Percentiles rank a stretch among this genome's conserved stretches.
These are phyloP conservation scores for Sesia bembeciformis DNA, from an alignment of 2,888 invertebrate genomes.

Conservation along the genomic window DNA sequence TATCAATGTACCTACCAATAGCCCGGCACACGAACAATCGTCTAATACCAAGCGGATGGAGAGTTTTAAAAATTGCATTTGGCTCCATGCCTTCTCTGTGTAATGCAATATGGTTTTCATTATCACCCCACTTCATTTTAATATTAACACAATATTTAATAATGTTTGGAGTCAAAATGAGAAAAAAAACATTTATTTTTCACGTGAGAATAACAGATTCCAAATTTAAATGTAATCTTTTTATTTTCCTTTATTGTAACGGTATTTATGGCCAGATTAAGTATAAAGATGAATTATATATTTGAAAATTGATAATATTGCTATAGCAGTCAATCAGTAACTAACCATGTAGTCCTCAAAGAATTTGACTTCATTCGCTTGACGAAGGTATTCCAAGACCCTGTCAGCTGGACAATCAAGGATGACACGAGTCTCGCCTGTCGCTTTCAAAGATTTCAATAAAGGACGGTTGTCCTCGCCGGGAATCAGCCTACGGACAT, in stretches of 20 bases:
- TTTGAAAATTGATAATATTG: background rate
- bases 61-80: too few relatives aligned
- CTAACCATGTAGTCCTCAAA: constrained; percentile 85
- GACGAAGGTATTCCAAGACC: constrained; percentile 78
- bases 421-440: constrained; percentile 81
- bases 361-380: constrained; percentile 89
- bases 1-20: too few relatives aligned
- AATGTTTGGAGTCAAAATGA: too few relatives aligned
- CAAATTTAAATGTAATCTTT: too few relatives aligned
- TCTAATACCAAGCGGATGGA: too few relatives aligned
- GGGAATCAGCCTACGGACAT: constrained; percentile 77
- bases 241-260: too few relatives aligned
- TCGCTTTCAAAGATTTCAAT: constrained; percentile 82
- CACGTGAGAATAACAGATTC: too few relatives aligned
- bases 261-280: background rate
- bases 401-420: constrained; percentile 83
- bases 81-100: too few relatives aligned
- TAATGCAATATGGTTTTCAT: too few relatives aligned
- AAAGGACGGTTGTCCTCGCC: constrained; percentile 77
- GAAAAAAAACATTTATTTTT: too few relatives aligned
- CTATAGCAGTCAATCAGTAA: background rate
- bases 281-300: background rate
- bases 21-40: background rate
- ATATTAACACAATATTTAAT: too few relatives aligned
- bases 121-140: too few relatives aligned